Conservation (phyloP, 2,888 invertebrate species). For the Yponomeuta sedellus region DNA sequence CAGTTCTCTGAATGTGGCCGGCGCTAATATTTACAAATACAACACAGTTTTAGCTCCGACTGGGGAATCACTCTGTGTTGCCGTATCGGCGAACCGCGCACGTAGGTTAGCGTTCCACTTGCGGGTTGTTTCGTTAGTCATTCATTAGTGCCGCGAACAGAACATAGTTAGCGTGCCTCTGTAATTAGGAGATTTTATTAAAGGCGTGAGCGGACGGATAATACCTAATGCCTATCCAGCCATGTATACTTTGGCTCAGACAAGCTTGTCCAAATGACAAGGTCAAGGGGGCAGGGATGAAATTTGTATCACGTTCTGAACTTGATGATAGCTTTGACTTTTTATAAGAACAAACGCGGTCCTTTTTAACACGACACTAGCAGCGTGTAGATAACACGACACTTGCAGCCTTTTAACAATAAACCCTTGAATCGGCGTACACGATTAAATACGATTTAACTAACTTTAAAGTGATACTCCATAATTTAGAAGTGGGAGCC, state of each 20-base stretch:
- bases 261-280: neutral
- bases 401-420: too few relatives aligned
- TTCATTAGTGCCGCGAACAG: neutral
- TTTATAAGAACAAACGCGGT: too few relatives aligned
- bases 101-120: neutral
- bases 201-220: neutral
- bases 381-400: too few relatives aligned
- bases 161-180: neutral
- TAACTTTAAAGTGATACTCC: too few relatives aligned
- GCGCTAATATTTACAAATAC: conserved; percentile 11
- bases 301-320: neutral
- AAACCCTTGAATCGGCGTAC: too few relatives aligned
- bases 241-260: neutral
- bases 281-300: neutral
- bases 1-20: conserved; percentile 5
- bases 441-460: too few relatives aligned
- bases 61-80: neutral
- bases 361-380: too few relatives aligned
- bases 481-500: too few relatives aligned
- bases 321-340: too few relatives aligned
- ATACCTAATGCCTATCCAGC: neutral
- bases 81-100: neutral
- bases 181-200: neutral
- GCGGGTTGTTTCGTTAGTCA: neutral
- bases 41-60: conserved; percentile 7